Base-by-base conservation (phyloP, 2,888 invertebrate species). In the Lypha dubia region DNA sequence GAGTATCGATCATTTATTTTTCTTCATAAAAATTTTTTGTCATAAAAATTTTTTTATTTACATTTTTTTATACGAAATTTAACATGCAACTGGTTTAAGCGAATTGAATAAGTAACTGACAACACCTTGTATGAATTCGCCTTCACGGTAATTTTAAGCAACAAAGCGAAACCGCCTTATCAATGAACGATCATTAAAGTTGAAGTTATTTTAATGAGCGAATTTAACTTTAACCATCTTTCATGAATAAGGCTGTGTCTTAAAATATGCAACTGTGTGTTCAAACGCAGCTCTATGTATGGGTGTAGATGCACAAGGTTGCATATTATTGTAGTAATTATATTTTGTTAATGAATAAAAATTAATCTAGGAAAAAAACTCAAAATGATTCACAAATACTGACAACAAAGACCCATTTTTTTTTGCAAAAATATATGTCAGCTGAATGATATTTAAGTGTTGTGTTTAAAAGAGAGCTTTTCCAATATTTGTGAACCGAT, bases 331-430 rank as follows among this genome's bases (percentile, higher is more conserved):
- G 51, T 73, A 62, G 38, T 49, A 1, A 22, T 41, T 68, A 28
- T 7, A 22, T 62, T 13, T 71, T 58, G 24, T 17, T 38, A 35
- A 56, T 8, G 13, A 22, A n/a, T 56, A 38, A 62, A 46, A 56
- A 32, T 15, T 17, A 20, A 38, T 56, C 20, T 15, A 60, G 13
- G 49, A 80, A 46, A 60, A 74, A 53, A 41, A 46, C 41, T 70
- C 11, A 32, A 79, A 74, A 85, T 82, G 85, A 83, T 83, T 86
- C 79, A 81, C 75, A 83, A 87, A 85, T 86, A 86, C 71, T 83
- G 8, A 81, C 51, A 80, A 84, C 74, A 79, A 76, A 60, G 63
- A 83, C 84, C 82, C 86, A 86, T 80, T 86, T 86, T 73, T 67
- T 38, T 60, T 32, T 2, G 75, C 63, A 60, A 53, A 49, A 49